Evolutionary conservation across 1,140 invertebrate species (phyloP).

Genomic region (Halyomorpha halys): DNA sequence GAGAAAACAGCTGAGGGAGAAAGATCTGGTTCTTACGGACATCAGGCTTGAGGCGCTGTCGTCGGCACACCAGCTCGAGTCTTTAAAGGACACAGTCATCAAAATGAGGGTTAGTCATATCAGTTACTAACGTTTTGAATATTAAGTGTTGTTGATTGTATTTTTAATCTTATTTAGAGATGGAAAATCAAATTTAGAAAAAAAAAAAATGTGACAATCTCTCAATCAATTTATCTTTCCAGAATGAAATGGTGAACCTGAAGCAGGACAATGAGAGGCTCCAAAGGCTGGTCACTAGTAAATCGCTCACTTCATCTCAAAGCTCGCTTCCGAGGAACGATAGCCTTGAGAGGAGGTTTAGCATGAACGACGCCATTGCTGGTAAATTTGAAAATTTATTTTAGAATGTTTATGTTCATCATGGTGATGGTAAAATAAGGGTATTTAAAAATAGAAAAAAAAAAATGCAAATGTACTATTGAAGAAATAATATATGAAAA

Average conservation of each 20-base stretch:
- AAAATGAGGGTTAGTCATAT: conserved; percentile 86
- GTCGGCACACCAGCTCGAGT: conserved; percentile 92
- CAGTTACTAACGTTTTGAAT: no score
- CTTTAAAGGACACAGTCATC: conserved; percentile 88
- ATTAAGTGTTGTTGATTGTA: no score
- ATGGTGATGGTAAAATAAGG: no score
- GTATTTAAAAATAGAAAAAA: no score
- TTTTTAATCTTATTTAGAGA: no score
- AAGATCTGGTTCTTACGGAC: conserved; percentile 91
- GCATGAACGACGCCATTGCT: conserved; percentile 40
- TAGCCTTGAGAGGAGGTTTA: conserved; percentile 45
- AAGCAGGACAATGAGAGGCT: conserved; percentile 95
- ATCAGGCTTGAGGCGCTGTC: conserved; percentile 90
- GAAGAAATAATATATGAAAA: no score
- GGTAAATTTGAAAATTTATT: background rate
- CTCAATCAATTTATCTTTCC: conserved; percentile 36
- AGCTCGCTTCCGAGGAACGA: conserved; percentile 49
- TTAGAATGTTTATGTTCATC: no score
- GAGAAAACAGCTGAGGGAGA: conserved; percentile 85
- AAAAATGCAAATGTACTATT: no score
- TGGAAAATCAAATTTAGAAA: no score
- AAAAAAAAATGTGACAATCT: no score
- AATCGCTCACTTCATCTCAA: conserved; percentile 69
- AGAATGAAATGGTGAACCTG: conserved; percentile 91
- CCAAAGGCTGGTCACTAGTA: conserved; percentile 72